A percentile compares a stretch with the other conserved stretches of the same genome.
Evolutionary conservation across 2,888 invertebrate species (phyloP).

Genomic region (Caenorhabditis japonica): DNA sequence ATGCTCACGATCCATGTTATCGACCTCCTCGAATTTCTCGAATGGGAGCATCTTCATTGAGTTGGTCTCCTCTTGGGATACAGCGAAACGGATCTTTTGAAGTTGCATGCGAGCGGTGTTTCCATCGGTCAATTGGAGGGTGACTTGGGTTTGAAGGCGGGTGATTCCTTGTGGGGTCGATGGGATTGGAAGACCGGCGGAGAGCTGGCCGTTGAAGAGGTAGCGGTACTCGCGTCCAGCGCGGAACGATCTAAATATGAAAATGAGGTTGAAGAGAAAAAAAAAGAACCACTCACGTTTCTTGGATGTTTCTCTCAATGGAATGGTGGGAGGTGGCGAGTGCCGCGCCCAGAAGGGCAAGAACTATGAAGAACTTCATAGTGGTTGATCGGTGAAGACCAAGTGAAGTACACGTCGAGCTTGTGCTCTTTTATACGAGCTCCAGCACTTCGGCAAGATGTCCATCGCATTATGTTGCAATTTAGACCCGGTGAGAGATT

Average conservation of each 20-base stretch:
- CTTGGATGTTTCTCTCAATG: constrained; percentile 39
- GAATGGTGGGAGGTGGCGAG: constrained; percentile 39
- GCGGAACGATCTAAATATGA: constrained; percentile 53
- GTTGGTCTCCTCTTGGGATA: constrained; percentile 55
- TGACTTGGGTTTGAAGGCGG: constrained; percentile 65
- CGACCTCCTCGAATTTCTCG: constrained; percentile 51
- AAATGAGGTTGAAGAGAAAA: too few relatives aligned
- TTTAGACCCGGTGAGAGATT: constrained; percentile 26
- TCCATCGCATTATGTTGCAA: constrained; percentile 50
- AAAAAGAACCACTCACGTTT: constrained; percentile 31
- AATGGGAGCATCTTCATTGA: constrained; percentile 47
- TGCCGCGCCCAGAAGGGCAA: constrained; percentile 52
- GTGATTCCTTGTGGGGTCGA: constrained; percentile 64
- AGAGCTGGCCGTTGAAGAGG: constrained; percentile 63
- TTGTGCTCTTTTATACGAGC: constrained; percentile 41
- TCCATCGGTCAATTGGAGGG: constrained; percentile 60
- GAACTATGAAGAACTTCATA: constrained; percentile 52
- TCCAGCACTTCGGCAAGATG: constrained; percentile 43
- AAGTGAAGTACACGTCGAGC: constrained; percentile 32
- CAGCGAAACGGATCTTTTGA: constrained; percentile 56
- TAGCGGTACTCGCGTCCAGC: constrained; percentile 61
- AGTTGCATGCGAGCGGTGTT: constrained; percentile 57
- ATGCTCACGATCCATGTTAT: constrained; percentile 39
- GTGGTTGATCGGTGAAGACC: constrained; percentile 40
- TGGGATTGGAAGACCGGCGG: constrained; percentile 66